Evolutionary conservation across 1,140 invertebrate species (phyloP), one percentile per base, ranked within the genome.

Genomic region (Pogonus chalceus): DNA sequence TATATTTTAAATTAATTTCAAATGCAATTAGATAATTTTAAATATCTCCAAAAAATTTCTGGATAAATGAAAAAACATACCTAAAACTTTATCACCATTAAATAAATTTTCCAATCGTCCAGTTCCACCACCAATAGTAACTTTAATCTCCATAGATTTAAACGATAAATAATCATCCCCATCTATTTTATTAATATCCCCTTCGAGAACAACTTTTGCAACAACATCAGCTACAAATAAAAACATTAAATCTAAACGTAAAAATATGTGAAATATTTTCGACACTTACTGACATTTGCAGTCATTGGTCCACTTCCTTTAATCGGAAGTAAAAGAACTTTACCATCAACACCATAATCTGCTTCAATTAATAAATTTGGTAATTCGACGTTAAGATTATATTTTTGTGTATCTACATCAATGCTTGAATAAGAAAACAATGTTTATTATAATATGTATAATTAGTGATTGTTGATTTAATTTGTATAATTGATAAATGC

Each of bases 31-130:
- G n/a, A n/a, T n/a, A n/a, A n/a, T n/a, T n/a, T n/a, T n/a, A n/a
- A n/a, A n/a, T n/a, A n/a, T n/a, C n/a, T n/a, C n/a, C n/a, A n/a
- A n/a, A n/a, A n/a, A n/a, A n/a, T n/a, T n/a, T n/a, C n/a, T n/a
- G n/a, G n/a, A n/a, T n/a, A n/a, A n/a, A n/a, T n/a, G n/a, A n/a
- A n/a, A n/a, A n/a, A n/a, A n/a, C 65, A 64, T 62, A 72, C 70
- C 72, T 47, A 80, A 58, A 3, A 70, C 61, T 58, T 75, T 74
- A 51, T 84, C 80, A 10, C 79, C 81, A 18, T 75, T 75, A 47
- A 84, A 84, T 1, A 84, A 67, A 66, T 85, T 83, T 1, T 81
- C 74, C 0, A 86, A 61, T n/a, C 67, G 62, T 9, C 84, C 59
- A 1, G 60, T 64, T 31, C 82, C 82, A 23, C 77, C 74, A 21